Conservation (phyloP, 2,113 vertebrate genomes). For the Perccottus glenii region DNA sequence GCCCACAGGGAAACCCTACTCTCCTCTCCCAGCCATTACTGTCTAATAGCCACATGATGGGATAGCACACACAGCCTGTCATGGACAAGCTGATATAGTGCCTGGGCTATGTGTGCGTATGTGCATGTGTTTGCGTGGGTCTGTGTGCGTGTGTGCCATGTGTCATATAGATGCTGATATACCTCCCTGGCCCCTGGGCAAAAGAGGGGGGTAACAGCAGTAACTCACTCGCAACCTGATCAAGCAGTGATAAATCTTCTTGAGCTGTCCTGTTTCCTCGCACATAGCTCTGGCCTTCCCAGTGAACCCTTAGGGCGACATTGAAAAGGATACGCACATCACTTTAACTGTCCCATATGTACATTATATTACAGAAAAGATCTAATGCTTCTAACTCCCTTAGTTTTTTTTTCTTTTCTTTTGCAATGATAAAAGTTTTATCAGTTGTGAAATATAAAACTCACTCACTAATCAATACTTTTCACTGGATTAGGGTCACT, state of each 20-base stretch:
- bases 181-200: constrained; percentile 69
- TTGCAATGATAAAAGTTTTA: constrained; percentile 19
- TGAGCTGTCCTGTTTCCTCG: constrained; percentile 69
- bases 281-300: constrained; percentile 51
- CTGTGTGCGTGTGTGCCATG: constrained; percentile 41
- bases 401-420: constrained; percentile 1
- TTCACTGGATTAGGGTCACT: constrained; percentile 16
- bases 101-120: constrained; percentile 37
- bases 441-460: constrained; percentile 6
- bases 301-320: constrained; percentile 51
- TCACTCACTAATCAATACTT: constrained; percentile 21
- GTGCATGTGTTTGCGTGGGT: constrained; percentile 26
- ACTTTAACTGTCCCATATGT: constrained; percentile 65
- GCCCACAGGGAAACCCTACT: constrained; percentile 82
- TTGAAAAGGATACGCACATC: constrained; percentile 70
- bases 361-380: constrained; percentile 49
- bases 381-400: constrained; percentile 40
- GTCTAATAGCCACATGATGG: constrained; percentile 83
- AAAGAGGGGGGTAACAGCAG: constrained; percentile 51
- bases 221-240: constrained; percentile 83
- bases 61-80: constrained; percentile 77
- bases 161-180: constrained; percentile 70
- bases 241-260: constrained; percentile 80
- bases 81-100: constrained; percentile 75
- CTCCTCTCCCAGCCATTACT: constrained; percentile 79